Evolutionary conservation across 2,888 invertebrate genomes (phyloP), one percentile per base, ranked within the genome.

Genomic region (Margaritifera margaritifera): DNA sequence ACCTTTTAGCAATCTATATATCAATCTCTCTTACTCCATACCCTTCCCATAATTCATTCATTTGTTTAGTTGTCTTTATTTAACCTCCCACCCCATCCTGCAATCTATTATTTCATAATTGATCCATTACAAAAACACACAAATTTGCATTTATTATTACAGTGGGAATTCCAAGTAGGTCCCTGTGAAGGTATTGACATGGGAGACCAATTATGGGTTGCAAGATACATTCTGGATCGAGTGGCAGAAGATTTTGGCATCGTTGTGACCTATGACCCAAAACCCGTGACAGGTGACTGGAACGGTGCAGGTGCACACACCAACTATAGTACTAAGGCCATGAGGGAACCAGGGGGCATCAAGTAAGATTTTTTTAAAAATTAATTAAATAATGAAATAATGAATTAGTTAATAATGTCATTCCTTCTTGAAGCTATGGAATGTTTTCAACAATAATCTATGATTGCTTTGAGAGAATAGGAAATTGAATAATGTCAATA

Each of bases 311-410:
- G 98, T 1, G 97, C 97, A 0, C 98, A 99, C 89, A 95, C 95
- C 69, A 99, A 99, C 91, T 98, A 97, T 92, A 98, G 97, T 18
- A 99, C 98, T 0, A 93, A 94, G 87, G 92, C 92, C 57, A 99
- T 98, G 98, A 92, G 98, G 65, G 94, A 94, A 60, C 70, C 75
- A 11, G 86, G 85, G 6, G 90, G 90, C 25, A 77, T 90, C 57
- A 86, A 84, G 89, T 89, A 71, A 78, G 80, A 81, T 31, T 19
- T 42, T n/a, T n/a, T 42, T 42, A 15, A 42, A 15, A 42, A 42
- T 42, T 11, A 42, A 11, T 42, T 42, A 42, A 15, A 42, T 42
- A 42, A 31, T 31, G 31, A 8, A 31, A 31, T 31, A 8, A 8
- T 31, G 6, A 42, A 42, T 42, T 42, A 42, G 11, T 31, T 6